Evolutionary conservation across 2,888 invertebrate genomes (phyloP).

Genomic region (Drosophila nigritarsus): DNA sequence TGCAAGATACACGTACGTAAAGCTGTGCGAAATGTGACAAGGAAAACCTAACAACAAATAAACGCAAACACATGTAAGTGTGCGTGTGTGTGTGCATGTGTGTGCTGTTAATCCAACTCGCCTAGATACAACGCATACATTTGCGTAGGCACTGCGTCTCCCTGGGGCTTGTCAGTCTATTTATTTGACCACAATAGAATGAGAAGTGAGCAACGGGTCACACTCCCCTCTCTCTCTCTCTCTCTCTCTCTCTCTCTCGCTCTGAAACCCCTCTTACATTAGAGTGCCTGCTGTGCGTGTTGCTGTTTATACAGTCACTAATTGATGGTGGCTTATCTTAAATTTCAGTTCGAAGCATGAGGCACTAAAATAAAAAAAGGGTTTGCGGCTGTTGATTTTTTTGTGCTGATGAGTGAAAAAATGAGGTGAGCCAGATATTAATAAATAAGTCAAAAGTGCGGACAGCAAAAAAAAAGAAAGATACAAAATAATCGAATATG

Average conservation of each 20-base stretch:
- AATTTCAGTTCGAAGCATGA: constrained; percentile 69
- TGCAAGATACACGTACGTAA: constrained; percentile 21
- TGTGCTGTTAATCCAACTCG: constrained; percentile 35
- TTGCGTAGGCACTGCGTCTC: constrained; percentile 18
- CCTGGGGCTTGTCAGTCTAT: constrained; percentile 52
- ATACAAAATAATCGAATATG: background rate
- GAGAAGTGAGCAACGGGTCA: constrained; percentile 24
- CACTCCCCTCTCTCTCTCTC: background rate
- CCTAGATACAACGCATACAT: constrained; percentile 18
- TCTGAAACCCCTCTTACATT: too few species aligned
- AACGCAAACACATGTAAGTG: constrained; percentile 19
- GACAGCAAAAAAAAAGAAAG: background rate
- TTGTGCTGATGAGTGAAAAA: constrained; percentile 12
- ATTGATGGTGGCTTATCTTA: constrained; percentile 77
- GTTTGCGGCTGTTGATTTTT: constrained; percentile 11
- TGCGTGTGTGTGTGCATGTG: constrained; percentile 14
- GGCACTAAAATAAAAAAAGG: constrained; percentile 31
- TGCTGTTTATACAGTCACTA: constrained; percentile 66
- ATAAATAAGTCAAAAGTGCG: constrained; percentile 21
- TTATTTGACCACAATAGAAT: constrained; percentile 62
- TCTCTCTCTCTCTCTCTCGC: background rate
- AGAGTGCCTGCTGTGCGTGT: constrained; percentile 14
- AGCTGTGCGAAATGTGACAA: constrained; percentile 42
- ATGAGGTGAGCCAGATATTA: constrained; percentile 27
- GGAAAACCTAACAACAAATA: constrained; percentile 60